Conservation (phyloP, 35 echinoderm and acorn worm species). For the Acanthaster planci region DNA sequence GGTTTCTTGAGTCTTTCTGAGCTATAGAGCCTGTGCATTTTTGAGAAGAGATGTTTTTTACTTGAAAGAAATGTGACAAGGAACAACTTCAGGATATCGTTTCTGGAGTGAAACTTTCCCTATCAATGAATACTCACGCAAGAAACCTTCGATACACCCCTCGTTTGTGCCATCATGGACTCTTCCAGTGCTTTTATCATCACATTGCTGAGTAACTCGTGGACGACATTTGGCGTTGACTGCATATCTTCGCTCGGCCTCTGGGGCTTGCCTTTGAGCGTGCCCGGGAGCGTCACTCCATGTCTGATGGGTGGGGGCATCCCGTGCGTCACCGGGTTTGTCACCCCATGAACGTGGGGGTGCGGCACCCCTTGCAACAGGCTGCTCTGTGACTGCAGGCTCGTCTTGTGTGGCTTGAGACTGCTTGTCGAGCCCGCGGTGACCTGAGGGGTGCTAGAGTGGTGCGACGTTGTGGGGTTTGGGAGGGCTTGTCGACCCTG, state of each 20-base stretch:
- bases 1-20: too few relatives aligned
- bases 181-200: conserved; percentile 55
- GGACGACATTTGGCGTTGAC: conserved; percentile 18
- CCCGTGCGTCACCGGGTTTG: conserved; percentile 15
- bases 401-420: conserved; percentile 8
- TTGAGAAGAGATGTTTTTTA: too few relatives aligned
- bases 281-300: neutral
- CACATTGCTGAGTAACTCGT: conserved; percentile 44
- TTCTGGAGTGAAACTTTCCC: too few relatives aligned
- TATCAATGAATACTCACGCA: neutral
- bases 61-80: too few relatives aligned
- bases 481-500: conserved; percentile 39
- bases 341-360: neutral
- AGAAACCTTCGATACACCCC: neutral
- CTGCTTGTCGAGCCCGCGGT: neutral
- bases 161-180: neutral
- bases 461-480: neutral
- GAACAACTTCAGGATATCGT: neutral
- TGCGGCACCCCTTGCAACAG: neutral
- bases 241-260: neutral
- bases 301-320: neutral
- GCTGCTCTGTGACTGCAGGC: neutral
- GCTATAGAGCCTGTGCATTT: too few relatives aligned
- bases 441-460: neutral
- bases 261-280: neutral